Conservation (phyloP, 92 coral and sea anemone species). For the Parazoanthus darwini region DNA sequence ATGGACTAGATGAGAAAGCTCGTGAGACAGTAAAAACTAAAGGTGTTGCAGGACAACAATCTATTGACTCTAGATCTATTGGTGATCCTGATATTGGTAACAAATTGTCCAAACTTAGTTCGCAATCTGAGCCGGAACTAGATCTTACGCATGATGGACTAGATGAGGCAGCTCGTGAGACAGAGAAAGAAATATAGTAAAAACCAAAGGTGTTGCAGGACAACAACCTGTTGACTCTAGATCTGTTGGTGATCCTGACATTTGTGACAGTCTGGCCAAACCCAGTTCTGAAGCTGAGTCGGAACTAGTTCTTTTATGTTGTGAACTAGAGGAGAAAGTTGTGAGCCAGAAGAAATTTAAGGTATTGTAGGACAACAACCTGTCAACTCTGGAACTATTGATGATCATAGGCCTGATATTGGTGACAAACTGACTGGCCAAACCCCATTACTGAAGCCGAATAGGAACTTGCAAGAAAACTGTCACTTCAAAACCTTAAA, state of each 20-base stretch:
- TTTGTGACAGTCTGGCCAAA: too few species aligned
- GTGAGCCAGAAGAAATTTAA: slow-evolving; percentile 3
- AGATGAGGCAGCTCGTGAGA: background rate
- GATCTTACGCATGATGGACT: background rate
- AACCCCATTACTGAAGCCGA: background rate
- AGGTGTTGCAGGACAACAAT: background rate
- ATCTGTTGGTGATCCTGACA: too few species aligned
- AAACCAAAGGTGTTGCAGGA: background rate
- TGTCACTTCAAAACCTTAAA: background rate
- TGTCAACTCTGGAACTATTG: background rate
- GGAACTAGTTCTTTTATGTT: too few species aligned
- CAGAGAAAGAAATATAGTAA: background rate
- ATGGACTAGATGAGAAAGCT: background rate
- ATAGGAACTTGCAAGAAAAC: background rate
- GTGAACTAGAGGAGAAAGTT: background rate
- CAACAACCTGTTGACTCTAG: background rate
- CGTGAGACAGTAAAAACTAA: background rate
- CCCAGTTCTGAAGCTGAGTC: too few species aligned
- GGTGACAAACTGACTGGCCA: background rate
- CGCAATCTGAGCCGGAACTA: background rate
- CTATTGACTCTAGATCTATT: background rate
- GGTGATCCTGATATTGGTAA: background rate
- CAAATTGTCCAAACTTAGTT: background rate
- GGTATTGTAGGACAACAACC: background rate
- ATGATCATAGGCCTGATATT: background rate